Evolutionary conservation across 2,797 vertebrate species (phyloP).

Genomic region (Benthosema pterotum): DNA sequence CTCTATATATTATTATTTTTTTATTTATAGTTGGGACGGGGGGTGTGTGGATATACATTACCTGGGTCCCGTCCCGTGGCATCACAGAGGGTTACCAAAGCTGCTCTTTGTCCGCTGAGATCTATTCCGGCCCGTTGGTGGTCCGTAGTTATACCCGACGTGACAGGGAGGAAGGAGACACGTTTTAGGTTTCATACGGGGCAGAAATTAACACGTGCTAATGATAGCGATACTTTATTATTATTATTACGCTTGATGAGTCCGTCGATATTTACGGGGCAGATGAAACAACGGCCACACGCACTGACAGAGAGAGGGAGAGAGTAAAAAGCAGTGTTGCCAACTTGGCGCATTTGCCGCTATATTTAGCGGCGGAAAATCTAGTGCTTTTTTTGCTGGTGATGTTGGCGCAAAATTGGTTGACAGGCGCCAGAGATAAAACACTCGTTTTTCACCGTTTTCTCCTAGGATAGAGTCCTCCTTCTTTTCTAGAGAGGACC

Average conservation of each 20-base stretch:
- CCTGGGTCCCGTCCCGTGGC: slow-evolving; percentile 58
- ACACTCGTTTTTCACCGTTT: no score
- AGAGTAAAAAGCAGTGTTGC: no score
- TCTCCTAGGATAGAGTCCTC: no score
- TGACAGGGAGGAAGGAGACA: slow-evolving; percentile 32
- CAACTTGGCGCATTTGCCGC: no score
- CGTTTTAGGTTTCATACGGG: slow-evolving; percentile 51
- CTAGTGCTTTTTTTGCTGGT: no score
- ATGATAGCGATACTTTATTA: not conserved
- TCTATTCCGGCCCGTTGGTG: slow-evolving; percentile 57
- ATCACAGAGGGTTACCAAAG: slow-evolving; percentile 74
- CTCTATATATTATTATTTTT: no score
- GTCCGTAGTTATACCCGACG: slow-evolving; percentile 39
- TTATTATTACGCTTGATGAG: slow-evolving; percentile 33
- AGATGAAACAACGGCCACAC: slow-evolving; percentile 24
- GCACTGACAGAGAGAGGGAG: no score
- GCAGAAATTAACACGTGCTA: slow-evolving; percentile 33
- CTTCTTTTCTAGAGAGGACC: no score
- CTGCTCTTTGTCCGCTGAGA: slow-evolving; percentile 81
- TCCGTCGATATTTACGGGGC: slow-evolving; percentile 29
- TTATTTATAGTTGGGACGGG: no score
- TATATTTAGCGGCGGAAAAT: no score
- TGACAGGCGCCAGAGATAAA: no score
- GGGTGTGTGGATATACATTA: slow-evolving; percentile 34
- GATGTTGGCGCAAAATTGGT: no score